phyloP scores from a whole-genome alignment of 64 coral and sea anemone species.

The Pocillopora verrucosa region DNA sequence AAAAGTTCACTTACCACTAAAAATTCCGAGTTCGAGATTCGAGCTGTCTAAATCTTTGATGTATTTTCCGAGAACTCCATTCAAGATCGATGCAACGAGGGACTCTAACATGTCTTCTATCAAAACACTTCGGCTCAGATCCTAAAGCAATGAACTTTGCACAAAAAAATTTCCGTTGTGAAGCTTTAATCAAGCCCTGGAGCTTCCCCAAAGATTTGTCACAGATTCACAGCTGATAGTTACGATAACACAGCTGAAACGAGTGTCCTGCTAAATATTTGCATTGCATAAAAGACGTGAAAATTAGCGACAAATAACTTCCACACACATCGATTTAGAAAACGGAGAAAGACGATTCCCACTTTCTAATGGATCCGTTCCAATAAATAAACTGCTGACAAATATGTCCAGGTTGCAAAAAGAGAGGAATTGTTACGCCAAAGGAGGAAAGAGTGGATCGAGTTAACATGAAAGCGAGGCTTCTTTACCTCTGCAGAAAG shows the following conservation, averaged over 20 bases:
- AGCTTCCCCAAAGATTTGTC: not conserved
- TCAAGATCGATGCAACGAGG: slow-evolving; percentile 73
- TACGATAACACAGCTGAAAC: not conserved
- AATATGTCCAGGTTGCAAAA: not conserved
- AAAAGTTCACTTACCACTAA: slow-evolving; percentile 62
- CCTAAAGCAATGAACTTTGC: not conserved
- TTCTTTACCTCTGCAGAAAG: too few species aligned
- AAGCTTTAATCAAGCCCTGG: not conserved
- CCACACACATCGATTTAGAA: too few species aligned
- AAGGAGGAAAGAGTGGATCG: too few species aligned
- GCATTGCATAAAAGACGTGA: not conserved
- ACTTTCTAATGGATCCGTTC: too few species aligned
- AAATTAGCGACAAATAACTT: not conserved
- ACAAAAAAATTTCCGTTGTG: not conserved
- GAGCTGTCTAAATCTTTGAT: slow-evolving; percentile 83
- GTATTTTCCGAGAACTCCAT: slow-evolving; percentile 90
- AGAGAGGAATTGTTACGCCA: too few species aligned
- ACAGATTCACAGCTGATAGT: not conserved
- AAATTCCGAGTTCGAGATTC: slow-evolving; percentile 80
- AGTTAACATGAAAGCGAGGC: too few species aligned
- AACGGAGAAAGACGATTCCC: too few species aligned
- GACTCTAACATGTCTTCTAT: slow-evolving; percentile 67
- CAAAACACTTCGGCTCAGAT: not conserved
- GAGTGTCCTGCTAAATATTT: not conserved
- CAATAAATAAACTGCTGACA: not conserved